phyloP scores from a whole-genome alignment of 2,797 vertebrate species.

The Gallirallus australis region DNA sequence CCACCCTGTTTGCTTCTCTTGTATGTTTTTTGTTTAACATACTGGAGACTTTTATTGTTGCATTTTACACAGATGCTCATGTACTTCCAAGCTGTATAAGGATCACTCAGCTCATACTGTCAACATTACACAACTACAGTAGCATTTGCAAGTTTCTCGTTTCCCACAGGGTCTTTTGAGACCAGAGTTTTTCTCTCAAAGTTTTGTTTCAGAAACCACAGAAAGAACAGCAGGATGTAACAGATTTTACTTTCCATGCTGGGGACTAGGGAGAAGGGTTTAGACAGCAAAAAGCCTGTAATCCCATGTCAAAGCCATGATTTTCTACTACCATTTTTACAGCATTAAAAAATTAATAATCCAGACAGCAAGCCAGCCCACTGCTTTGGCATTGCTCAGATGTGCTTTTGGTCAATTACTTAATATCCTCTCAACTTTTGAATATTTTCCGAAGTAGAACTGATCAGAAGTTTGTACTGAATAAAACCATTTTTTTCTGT shows the following conservation, averaged over 20 bases:
- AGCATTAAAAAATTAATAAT: conserved; percentile 41
- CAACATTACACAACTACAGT: conserved; percentile 77
- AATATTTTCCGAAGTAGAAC: conserved; percentile 33
- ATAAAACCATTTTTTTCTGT: background rate
- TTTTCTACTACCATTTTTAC: conserved; percentile 58
- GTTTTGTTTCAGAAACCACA: conserved; percentile 79
- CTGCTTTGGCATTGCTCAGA: conserved; percentile 15
- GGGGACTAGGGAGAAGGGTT: conserved; percentile 48
- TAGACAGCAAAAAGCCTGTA: conserved; percentile 40
- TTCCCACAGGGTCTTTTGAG: conserved; percentile 77
- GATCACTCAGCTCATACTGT: conserved; percentile 68
- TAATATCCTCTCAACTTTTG: conserved; percentile 14
- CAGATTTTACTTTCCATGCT: conserved; percentile 67
- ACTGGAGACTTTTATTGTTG: conserved; percentile 19
- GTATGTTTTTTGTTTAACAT: background rate
- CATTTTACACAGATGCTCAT: background rate
- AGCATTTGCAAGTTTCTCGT: conserved; percentile 71
- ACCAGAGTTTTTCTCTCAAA: conserved; percentile 71
- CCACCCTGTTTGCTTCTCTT: background rate
- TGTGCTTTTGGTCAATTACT: conserved; percentile 40
- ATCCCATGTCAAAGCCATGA: conserved; percentile 35
- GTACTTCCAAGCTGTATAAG: conserved; percentile 63
- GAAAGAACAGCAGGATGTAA: conserved; percentile 68
- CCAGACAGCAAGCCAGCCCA: conserved; percentile 38
- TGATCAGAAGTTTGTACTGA: conserved; percentile 40